Evolutionary conservation across 2,888 invertebrate species (phyloP).

Genomic region (Caradrina clavipalpis): DNA sequence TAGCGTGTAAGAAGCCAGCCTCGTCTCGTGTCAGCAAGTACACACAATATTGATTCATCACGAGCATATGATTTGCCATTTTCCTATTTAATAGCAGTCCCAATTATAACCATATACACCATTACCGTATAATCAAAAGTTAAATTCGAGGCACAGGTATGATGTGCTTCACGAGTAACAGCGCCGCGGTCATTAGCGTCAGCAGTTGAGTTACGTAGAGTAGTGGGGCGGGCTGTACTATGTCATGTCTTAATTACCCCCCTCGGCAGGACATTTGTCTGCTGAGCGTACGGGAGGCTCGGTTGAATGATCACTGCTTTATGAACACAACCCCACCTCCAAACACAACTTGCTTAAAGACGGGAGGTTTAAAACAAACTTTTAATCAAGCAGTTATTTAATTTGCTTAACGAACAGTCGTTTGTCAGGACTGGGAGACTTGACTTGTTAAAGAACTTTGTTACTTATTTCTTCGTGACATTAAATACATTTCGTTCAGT

Average conservation of each 20-base stretch:
- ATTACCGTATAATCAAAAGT: constrained; percentile 38
- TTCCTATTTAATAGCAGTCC: constrained; percentile 7
- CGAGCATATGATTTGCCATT: constrained; percentile 1
- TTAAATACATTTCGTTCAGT: constrained; percentile 9
- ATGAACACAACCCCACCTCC: constrained; percentile 44
- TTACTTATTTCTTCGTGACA: background rate
- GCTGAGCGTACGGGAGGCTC: constrained; percentile 41
- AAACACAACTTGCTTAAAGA: constrained; percentile 21
- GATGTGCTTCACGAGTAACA: constrained; percentile 11
- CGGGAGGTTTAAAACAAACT: constrained; percentile 32
- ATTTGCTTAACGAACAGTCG: constrained; percentile 34
- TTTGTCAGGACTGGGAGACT: constrained; percentile 9
- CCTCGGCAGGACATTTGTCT: constrained; percentile 53
- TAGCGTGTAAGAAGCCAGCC: background rate
- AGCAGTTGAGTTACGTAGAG: constrained; percentile 28
- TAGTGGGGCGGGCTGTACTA: constrained; percentile 14
- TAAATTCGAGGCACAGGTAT: constrained; percentile 34
- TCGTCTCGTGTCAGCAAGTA: background rate
- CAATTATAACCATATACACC: constrained; percentile 21
- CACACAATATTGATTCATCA: constrained; percentile 1
- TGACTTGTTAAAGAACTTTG: background rate
- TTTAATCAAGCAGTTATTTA: constrained; percentile 40
- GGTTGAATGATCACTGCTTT: constrained; percentile 45
- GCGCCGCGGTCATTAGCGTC: constrained; percentile 46
- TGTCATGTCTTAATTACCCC: constrained; percentile 61